These are phyloP conservation scores for Tamandua tetradactyla DNA, from an alignment of 2,797 vertebrate species.

Conservation along the genomic window DNA sequence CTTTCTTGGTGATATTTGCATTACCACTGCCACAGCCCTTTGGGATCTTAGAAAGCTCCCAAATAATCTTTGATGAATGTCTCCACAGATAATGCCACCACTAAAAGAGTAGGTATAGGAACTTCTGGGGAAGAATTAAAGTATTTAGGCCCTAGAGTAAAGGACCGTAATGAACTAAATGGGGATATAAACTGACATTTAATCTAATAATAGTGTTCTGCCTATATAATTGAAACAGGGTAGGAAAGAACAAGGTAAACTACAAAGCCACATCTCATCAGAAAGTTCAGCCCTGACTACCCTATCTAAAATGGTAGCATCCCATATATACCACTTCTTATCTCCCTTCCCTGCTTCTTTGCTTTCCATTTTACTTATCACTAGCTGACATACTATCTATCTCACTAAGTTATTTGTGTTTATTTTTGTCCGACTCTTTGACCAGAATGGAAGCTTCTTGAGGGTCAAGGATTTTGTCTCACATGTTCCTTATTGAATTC, in stretches of 20 bases:
- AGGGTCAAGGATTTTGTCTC: not conserved
- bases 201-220: not conserved
- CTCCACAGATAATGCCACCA: not conserved
- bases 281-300: not conserved
- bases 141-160: not conserved
- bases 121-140: not conserved
- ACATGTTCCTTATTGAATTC: not conserved
- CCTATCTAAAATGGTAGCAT: not conserved
- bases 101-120: not conserved
- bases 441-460: not conserved
- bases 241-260: not conserved
- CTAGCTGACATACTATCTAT: not conserved
- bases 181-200: not conserved
- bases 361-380: not conserved
- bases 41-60: not conserved
- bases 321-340: not conserved
- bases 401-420: not conserved
- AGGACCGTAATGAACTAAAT: not conserved
- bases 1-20: not conserved
- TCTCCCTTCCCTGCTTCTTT: not conserved
- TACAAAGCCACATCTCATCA: not conserved
- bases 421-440: not conserved
- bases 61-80: not conserved
- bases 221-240: not conserved
- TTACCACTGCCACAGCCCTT: not conserved